These are phyloP conservation scores for Psilopsiagon aymara DNA, from an alignment of 2,113 vertebrate species.

Conservation along the genomic window DNA sequence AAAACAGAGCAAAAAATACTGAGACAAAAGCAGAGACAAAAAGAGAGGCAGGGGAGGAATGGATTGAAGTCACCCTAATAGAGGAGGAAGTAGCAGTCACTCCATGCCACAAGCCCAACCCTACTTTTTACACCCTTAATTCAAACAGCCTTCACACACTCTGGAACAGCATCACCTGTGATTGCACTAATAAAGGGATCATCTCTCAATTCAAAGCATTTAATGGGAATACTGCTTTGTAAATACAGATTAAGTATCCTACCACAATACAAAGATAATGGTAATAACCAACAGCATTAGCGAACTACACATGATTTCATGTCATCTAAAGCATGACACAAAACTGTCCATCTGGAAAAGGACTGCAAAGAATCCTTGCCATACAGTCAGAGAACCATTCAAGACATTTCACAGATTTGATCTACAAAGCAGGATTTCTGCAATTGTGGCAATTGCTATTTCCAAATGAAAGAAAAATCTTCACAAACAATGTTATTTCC, in stretches of 20 bases:
- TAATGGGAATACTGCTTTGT: constrained; percentile 12
- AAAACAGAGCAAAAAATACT: not conserved
- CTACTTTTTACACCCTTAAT: not conserved
- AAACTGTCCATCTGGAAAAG: not conserved
- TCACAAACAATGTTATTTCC: not conserved
- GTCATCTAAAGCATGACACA: not conserved
- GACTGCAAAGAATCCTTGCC: not conserved
- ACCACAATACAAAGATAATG: constrained; percentile 28
- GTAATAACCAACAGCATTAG: constrained; percentile 6
- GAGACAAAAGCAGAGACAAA: not conserved
- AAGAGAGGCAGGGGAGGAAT: not conserved
- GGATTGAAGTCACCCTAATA: not conserved
- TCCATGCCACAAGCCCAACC: not conserved
- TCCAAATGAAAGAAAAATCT: not conserved
- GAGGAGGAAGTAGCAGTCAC: not conserved
- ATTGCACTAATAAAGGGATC: constrained; percentile 13
- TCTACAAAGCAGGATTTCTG: not conserved
- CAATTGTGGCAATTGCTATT: not conserved
- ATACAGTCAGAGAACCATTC: not conserved
- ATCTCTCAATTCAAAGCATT: constrained; percentile 9
- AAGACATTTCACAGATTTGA: not conserved
- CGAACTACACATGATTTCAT: not conserved
- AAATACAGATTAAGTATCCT: constrained; percentile 53
- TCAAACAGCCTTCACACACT: not conserved
- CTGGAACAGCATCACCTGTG: constrained; percentile 33